Evolutionary conservation across 2,113 vertebrate genomes (phyloP), one percentile per base, ranked within the genome.

Genomic region (Erinaceus europaeus): DNA sequence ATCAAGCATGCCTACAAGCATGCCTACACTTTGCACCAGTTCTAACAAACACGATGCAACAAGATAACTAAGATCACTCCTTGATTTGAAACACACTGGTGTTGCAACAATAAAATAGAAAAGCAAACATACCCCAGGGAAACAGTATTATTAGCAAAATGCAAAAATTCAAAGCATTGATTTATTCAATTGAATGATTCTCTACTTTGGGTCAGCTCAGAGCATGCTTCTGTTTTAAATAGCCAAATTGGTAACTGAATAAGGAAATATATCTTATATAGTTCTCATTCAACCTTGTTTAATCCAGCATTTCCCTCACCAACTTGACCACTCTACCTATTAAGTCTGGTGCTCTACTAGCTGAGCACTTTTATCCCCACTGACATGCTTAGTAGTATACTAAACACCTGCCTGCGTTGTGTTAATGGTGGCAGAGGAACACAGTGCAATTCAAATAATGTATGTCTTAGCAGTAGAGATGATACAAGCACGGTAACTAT

Each of bases 171-270:
- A 98, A 98, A 98, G 97, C 98, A 98, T 99, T 99, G 98, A 98
- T 98, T 98, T 98, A 97, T 97, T 98, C 97, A 97, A 98, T 97
- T 98, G 98, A 99, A 98, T 99, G 98, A 98, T 99, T 98, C 97
- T 98, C 99, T 99, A 98, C 97, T 98, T 97, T 98, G 97, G 97
- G 97, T 97, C 97, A 98, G 98, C 98, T 98, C 98, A 97, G 97
- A 97, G 96, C 97, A 97, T 97, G 96, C 95, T 97, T 97, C 96
- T 97, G 97, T 97, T 97, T 97, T 96, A 97, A 96, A 95, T 96
- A 95, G 94, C 96, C 96, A 96, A 97, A 98, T 97, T 97, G 97
- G 95, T 96, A 97, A 96, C 97, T 98, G 97, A 98, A 98, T 97
- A 97, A 96, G 97, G 97, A 98, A 98, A 97, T 96, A 88, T 98